Percentiles rank a stretch among this genome's conserved stretches.
Evolutionary conservation across 2,797 vertebrate species (phyloP).

Genomic region (Chelonia mydas): DNA sequence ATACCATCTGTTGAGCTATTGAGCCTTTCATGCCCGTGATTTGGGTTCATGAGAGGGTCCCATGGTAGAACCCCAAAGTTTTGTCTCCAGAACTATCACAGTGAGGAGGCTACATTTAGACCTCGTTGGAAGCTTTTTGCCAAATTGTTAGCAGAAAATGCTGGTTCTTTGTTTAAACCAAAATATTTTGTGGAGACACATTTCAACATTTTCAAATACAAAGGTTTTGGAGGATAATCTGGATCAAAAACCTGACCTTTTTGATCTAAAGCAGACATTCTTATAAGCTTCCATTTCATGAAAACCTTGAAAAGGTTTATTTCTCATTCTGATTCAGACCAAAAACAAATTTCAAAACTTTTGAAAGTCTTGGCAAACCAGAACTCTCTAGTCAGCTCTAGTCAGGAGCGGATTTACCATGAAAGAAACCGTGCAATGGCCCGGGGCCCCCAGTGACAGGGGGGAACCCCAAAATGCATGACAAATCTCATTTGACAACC

Average conservation of each 20-base stretch:
- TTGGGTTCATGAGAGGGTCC: background rate
- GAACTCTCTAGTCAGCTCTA: slow-evolving; percentile 17
- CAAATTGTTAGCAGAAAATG: background rate
- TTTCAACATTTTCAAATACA: background rate
- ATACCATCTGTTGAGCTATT: background rate
- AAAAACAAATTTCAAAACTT: slow-evolving; percentile 36
- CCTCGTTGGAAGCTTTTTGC: background rate
- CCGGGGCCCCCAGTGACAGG: too few relatives aligned
- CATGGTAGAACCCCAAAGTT: background rate
- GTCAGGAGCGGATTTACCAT: too few relatives aligned
- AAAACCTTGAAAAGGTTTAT: background rate
- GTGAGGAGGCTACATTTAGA: background rate
- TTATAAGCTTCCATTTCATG: background rate
- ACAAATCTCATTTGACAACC: too few relatives aligned
- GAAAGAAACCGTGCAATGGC: too few relatives aligned
- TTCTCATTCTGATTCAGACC: background rate
- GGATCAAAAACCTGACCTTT: background rate
- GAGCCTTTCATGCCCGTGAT: background rate
- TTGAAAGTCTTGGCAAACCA: background rate
- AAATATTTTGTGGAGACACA: background rate
- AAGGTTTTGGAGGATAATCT: background rate
- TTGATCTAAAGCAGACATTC: background rate
- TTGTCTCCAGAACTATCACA: background rate
- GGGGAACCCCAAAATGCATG: too few relatives aligned
- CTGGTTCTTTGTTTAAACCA: background rate